Conservation (phyloP, 2,113 vertebrate genomes). For the rat (Rattus norvegicus) region GRCr8 NC_086020.1:187041001-187041500, state of each 20-base stretch:
- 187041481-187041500: neutral
- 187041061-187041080: neutral
- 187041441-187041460: neutral
- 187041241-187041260: neutral
- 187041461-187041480: neutral
- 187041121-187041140: neutral
- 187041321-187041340: neutral
- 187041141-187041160: neutral
- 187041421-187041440: neutral
- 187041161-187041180: neutral
- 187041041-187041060: neutral
- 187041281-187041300: neutral
- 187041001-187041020: neutral
- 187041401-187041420: neutral
- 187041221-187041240: neutral
- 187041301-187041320: neutral
- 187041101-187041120: neutral
- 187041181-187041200: neutral
- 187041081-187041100: neutral
- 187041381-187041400: constrained; percentile 11
- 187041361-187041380: constrained; percentile 7
- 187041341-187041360: constrained; percentile 47
- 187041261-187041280: neutral
- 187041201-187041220: neutral
- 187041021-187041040: neutral